phyloP scores from a whole-genome alignment of 2,797 vertebrate genomes.

The Darevskia nairensis region DNA sequence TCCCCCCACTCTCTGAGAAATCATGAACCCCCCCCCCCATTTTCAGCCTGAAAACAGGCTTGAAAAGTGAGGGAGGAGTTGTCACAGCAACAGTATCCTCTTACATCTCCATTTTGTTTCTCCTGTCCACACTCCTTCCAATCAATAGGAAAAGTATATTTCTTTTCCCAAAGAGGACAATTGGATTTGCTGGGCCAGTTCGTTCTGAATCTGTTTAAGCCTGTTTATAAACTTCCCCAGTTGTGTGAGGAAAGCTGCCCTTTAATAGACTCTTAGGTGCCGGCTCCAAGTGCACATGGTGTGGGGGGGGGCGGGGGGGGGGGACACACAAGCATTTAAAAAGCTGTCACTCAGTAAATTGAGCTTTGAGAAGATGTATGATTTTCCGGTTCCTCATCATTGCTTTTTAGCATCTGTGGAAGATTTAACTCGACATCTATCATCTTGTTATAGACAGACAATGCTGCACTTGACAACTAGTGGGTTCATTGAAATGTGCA shows the following conservation, averaged over 20 bases:
- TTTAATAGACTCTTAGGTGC: not conserved
- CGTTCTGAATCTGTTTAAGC: not conserved
- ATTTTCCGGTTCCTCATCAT: slow-evolving; percentile 12
- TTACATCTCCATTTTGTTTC: not conserved
- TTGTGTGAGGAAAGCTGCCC: not conserved
- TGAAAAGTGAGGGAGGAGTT: no score
- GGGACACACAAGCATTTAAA: not conserved
- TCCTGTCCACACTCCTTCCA: slow-evolving; percentile 2
- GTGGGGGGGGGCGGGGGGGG: no score
- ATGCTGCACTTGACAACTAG: slow-evolving; percentile 39
- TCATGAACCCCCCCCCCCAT: no score
- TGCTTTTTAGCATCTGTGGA: slow-evolving; percentile 29
- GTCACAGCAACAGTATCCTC: not conserved
- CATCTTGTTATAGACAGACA: slow-evolving; percentile 18
- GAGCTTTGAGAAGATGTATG: not conserved
- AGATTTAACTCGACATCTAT: slow-evolving; percentile 7
- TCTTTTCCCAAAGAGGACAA: not conserved
- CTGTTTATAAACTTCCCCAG: not conserved
- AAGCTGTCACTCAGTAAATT: slow-evolving; percentile 23
- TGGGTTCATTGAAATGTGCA: slow-evolving; percentile 20
- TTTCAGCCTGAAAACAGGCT: no score
- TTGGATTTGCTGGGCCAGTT: not conserved
- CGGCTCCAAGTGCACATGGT: not conserved
- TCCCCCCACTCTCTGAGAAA: no score
- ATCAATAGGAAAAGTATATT: not conserved